phyloP scores from a whole-genome alignment of 30 jellyfish, hydroid and myxozoan genomes.

The Aurelia coerulea region DNA sequence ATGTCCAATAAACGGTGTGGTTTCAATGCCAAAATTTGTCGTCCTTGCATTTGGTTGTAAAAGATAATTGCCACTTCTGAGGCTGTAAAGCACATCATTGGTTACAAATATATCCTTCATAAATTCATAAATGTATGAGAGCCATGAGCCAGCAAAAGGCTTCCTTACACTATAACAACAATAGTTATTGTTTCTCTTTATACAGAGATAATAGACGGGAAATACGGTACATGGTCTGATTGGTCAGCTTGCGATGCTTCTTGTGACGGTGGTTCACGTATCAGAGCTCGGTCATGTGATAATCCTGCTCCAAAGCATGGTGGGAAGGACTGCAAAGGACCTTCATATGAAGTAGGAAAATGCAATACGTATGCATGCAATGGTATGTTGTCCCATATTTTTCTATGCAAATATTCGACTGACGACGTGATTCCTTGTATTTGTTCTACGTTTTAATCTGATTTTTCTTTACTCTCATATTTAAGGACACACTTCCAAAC shows the following conservation, averaged over 20 bases:
- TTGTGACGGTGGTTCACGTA: slow-evolving; percentile 74
- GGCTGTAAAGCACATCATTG: too few relatives aligned
- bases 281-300: slow-evolving; percentile 69
- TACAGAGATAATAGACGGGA: slow-evolving; percentile 29
- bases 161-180: too few relatives aligned
- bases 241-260: slow-evolving; percentile 63
- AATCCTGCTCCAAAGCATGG: slow-evolving; percentile 69
- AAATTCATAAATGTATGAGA: too few relatives aligned
- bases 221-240: slow-evolving; percentile 69
- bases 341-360: slow-evolving; percentile 10
- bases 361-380: slow-evolving; percentile 66
- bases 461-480: too few relatives aligned
- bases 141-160: too few relatives aligned
- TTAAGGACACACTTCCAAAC: not conserved
- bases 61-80: too few relatives aligned
- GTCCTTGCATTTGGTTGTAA: too few relatives aligned
- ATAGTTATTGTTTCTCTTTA: too few relatives aligned
- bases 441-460: too few relatives aligned
- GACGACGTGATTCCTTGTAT: not conserved
- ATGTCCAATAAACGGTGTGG: too few relatives aligned
- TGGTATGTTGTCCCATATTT: slow-evolving; percentile 2
- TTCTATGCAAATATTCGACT: not conserved
- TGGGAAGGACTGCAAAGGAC: slow-evolving; percentile 71
- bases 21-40: too few relatives aligned
- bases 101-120: too few relatives aligned